Conservation (phyloP, 2,888 invertebrate species). For the Sepiola atlantica region DNA sequence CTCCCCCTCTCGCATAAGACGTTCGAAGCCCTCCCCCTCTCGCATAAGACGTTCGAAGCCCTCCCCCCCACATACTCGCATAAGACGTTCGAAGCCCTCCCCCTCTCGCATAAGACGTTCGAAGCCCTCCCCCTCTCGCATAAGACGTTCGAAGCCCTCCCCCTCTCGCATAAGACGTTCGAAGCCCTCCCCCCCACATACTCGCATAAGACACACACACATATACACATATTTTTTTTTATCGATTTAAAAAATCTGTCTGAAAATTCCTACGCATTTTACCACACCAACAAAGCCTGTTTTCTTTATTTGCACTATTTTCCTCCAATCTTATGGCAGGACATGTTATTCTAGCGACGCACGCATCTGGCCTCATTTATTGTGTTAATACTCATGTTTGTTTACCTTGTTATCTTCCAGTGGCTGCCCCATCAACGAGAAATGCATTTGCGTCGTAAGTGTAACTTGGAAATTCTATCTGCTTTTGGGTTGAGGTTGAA, state of each 20-base stretch:
- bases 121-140: no score
- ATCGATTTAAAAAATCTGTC: background rate
- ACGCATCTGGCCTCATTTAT: background rate
- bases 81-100: no score
- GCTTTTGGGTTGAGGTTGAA: background rate
- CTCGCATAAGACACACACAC: no score
- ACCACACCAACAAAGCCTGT: background rate
- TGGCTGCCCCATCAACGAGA: background rate
- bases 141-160: no score
- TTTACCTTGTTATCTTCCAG: slow-evolving; percentile 21
- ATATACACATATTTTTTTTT: no score
- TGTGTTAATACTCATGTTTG: slow-evolving; percentile 6
- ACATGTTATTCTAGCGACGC: background rate
- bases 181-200: no score
- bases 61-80: no score
- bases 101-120: no score
- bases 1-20: no score
- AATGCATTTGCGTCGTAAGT: slow-evolving; percentile 10
- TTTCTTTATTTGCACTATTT: background rate
- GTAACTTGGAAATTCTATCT: slow-evolving; percentile 22
- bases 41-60: no score
- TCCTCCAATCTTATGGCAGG: background rate
- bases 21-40: no score
- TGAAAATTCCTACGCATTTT: background rate
- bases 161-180: no score